Base-by-base conservation (phyloP, 1,140 invertebrate species). In the Notospermus geniculatus region DNA sequence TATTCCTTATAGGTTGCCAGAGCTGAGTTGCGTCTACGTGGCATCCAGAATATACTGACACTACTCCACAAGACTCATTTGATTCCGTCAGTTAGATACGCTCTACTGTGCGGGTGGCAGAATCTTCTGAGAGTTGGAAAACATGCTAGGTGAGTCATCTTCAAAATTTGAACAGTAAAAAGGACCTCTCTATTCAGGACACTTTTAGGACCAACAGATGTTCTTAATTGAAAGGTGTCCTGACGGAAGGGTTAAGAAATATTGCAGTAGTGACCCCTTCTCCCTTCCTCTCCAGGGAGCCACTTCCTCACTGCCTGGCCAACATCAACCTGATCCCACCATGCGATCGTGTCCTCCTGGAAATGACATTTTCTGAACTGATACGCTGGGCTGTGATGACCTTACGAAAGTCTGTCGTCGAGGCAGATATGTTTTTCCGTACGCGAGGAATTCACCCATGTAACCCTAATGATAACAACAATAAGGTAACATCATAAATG, bases 81-180 rank as follows among this genome's bases (percentile, higher is more conserved):
- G 0, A 83, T 92, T 29, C 86, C 88, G 1, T 91, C 91, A 0
- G 87, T 88, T 0, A 90, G 88, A 70, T 92, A 93, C 68, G 85
- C 87, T 19, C 79, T 93, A 29, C 77, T 93, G 0, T 90, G 88
- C 78, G 91, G 91, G 9, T 93, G 90, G 86, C 81, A 91, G 5
- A 89, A 89, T 1, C 72, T 90, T 13, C 83, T 85, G 54, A 78
- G 71, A 17, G 67, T 75, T 27, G 72, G 72, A 25, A 72, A 70
- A 15, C 73, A 66, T 56, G 64, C 63, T 29, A 69, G 71, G 72
- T 76, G 68, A 57, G 70, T 36, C 32, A 29, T 28, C 32, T n/a
- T n/a, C n/a, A n/a, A 36, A 7, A 36, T 36, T 36, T 36, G 5
- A n/a, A n/a, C n/a, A n/a, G n/a, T n/a, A n/a, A n/a, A n/a, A n/a